Conservation (phyloP, 2,888 invertebrate species). For the Timema podura region DNA sequence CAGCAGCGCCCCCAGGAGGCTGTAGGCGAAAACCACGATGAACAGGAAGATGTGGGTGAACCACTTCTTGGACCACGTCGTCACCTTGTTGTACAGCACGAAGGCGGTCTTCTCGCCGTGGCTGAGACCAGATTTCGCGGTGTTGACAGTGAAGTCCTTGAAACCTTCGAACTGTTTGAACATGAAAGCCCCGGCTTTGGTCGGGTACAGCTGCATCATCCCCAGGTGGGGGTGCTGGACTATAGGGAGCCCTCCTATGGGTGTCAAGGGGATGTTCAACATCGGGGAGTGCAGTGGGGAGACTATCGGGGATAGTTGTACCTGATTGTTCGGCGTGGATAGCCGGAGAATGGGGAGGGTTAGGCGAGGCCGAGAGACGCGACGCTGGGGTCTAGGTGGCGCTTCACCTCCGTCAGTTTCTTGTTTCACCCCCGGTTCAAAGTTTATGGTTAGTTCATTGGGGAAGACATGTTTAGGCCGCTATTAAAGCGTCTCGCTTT, state of each 20-base stretch:
- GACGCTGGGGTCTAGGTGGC: slow-evolving; percentile 17
- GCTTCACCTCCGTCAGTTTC: neutral
- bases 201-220: slow-evolving; percentile 50
- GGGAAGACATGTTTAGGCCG: slow-evolving; percentile 28
- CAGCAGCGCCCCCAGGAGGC: slow-evolving; percentile 73
- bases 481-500: slow-evolving; percentile 1
- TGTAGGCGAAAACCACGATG: slow-evolving; percentile 71
- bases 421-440: neutral
- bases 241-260: slow-evolving; percentile 38
- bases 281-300: slow-evolving; percentile 41
- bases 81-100: slow-evolving; percentile 70
- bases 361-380: slow-evolving; percentile 23
- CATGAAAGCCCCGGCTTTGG: slow-evolving; percentile 72
- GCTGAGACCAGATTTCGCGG: slow-evolving; percentile 73
- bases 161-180: slow-evolving; percentile 73
- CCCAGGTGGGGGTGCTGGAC: slow-evolving; percentile 28
- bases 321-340: slow-evolving; percentile 35
- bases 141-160: slow-evolving; percentile 67
- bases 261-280: slow-evolving; percentile 44
- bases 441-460: slow-evolving; percentile 17
- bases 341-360: slow-evolving; percentile 25
- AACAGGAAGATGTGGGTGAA: slow-evolving; percentile 85
- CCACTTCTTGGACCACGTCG: slow-evolving; percentile 75
- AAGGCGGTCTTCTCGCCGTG: slow-evolving; percentile 78
- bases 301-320: slow-evolving; percentile 37